A percentile compares a stretch with the other conserved stretches of the same genome.
phyloP scores from a whole-genome alignment of 1,140 invertebrate species.

The Reticulitermes speratus region DNA sequence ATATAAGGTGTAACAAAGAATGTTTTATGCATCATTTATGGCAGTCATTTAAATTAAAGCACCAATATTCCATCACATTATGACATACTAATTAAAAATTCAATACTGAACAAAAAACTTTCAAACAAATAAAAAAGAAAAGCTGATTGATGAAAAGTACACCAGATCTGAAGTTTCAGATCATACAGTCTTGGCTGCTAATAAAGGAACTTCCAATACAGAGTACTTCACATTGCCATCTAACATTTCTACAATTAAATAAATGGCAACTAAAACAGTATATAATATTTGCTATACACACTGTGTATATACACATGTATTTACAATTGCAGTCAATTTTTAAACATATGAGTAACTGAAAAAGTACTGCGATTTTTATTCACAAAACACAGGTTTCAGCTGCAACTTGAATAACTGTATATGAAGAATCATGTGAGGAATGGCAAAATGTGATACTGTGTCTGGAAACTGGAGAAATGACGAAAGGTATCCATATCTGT shows the following conservation, averaged over 20 bases:
- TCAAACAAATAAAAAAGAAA: not conserved
- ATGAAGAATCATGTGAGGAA: not conserved
- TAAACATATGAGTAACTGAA: not conserved
- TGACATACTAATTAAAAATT: not conserved
- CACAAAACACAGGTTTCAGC: not conserved
- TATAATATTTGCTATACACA: not conserved
- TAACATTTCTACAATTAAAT: not conserved
- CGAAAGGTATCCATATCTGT: not conserved
- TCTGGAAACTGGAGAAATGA: not conserved
- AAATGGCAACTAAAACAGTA: not conserved
- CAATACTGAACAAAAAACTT: not conserved
- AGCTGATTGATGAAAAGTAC: not conserved
- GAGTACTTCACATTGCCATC: not conserved
- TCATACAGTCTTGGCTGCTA: conserved; percentile 5
- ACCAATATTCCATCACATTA: conserved; percentile 16
- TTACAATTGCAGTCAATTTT: not conserved
- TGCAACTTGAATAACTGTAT: not conserved
- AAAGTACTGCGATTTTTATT: not conserved
- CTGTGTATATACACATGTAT: not conserved
- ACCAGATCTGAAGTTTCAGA: not conserved
- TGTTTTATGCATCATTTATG: conserved; percentile 8
- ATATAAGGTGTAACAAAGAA: not conserved
- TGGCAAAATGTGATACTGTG: not conserved
- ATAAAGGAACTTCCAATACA: not conserved
- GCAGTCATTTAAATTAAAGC: conserved; percentile 12